Evolutionary conservation across 64 coral and sea anemone species (phyloP), one percentile per base, ranked within the genome.

Genomic region (Montipora capricornis): DNA sequence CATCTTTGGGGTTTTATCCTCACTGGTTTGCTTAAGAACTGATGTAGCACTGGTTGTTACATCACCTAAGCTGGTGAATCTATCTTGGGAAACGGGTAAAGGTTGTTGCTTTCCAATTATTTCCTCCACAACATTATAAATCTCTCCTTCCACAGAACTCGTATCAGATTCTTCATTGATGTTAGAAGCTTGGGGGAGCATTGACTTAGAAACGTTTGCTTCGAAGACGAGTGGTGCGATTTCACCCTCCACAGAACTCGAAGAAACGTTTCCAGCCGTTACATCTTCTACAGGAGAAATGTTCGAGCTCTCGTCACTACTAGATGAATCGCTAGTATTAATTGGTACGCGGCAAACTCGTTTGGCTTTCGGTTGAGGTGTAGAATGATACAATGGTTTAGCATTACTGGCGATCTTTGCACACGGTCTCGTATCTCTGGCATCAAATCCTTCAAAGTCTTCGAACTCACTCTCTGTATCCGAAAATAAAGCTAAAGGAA

Each of bases 401-500:
- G 24, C 37, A 0, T 75, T 37, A 8, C 6, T 8, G 22, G 73
- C 73, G 37, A 75, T 24, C 22, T 75, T 37, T 12, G 13, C 73
- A 46, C 2, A 75, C 9, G 4, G 73, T 37, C 73, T 75, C 10
- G 73, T 44, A 75, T 75, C 73, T 37, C 73, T 26, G 8, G 73
- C 73, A 75, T 26, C 37, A 44, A 75, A 75, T 44, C 73, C 73
- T 15, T 37, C 73, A 75, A 75, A 75, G 0, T 75, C 37, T 20
- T 75, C 73, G 7, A 66, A 8, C 6, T 75, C 73, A 37, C 73
- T 75, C 13, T 75, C 73, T 10, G 73, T 37, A 26, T 75, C 37
- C 19, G 73, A 75, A 75, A 75, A 75, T 75, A 75, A 37, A 75
- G 13, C 73, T 7, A 44, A 44, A 37, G 73, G 73, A 75, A 75